A percentile compares a stretch with the other conserved stretches of the same genome.
phyloP scores from a whole-genome alignment of 2,888 invertebrate genomes.

The Oscheius sp. region DNA sequence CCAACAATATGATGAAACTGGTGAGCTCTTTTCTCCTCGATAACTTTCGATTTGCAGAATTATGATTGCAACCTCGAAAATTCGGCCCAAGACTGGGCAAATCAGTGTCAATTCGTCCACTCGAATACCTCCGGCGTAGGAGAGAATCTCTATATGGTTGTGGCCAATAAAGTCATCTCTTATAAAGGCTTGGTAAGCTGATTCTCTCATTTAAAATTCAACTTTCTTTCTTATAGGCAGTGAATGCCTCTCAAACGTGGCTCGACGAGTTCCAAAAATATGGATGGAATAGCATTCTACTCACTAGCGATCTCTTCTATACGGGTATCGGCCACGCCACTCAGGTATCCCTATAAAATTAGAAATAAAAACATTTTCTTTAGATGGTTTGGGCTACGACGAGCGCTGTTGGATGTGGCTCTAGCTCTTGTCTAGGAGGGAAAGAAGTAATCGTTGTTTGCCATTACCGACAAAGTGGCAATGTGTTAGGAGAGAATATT shows the following conservation, averaged over 20 bases:
- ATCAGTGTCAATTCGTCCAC: constrained; percentile 22
- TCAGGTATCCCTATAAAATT: constrained; percentile 18
- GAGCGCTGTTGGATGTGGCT: constrained; percentile 22
- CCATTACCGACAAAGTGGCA: constrained; percentile 21
- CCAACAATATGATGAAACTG: constrained; percentile 27
- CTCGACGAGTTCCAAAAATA: constrained; percentile 27
- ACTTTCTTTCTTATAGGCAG: background rate
- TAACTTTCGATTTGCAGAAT: background rate
- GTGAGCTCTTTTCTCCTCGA: background rate
- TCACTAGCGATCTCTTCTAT: constrained; percentile 15
- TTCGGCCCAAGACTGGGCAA: constrained; percentile 2
- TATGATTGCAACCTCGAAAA: constrained; percentile 8
- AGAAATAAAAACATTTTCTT: background rate
- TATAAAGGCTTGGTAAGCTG: constrained; percentile 16
- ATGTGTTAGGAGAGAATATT: background rate
- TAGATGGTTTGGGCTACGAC: constrained; percentile 34
- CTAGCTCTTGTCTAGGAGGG: constrained; percentile 15
- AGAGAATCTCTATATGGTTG: constrained; percentile 31
- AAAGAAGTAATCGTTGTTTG: constrained; percentile 32
- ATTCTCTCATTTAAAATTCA: background rate
- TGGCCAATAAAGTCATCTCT: background rate
- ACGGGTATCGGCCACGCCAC: constrained; percentile 31
- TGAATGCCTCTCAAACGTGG: constrained; percentile 25
- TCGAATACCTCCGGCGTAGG: constrained; percentile 24
- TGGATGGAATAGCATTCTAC: constrained; percentile 25